Evolutionary conservation across 2,797 vertebrate species (phyloP).

Genomic region (Sandelia bainsii): DNA sequence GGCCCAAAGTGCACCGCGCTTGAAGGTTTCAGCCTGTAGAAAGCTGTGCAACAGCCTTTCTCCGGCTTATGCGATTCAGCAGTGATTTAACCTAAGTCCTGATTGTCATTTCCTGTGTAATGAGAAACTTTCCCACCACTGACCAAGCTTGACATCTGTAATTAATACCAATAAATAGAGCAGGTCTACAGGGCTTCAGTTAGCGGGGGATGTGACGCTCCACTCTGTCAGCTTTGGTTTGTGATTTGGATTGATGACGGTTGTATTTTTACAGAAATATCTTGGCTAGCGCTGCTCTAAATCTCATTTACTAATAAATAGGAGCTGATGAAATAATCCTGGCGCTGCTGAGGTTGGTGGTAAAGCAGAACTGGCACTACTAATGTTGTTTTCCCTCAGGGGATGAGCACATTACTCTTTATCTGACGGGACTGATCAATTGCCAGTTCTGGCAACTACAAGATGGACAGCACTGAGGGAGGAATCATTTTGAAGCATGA

Average conservation of each 20-base stretch:
- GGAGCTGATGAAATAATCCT: constrained; percentile 62
- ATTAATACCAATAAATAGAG: constrained; percentile 60
- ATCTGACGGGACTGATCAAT: constrained; percentile 66
- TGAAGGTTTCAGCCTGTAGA: not conserved
- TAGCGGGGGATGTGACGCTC: constrained; percentile 14
- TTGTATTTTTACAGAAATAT: constrained; percentile 43
- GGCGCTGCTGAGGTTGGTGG: constrained; percentile 24
- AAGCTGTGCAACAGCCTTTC: constrained; percentile 10
- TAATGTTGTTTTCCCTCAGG: constrained; percentile 53
- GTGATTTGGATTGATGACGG: constrained; percentile 59
- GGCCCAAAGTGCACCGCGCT: constrained; percentile 7
- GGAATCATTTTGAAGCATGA: constrained; percentile 49
- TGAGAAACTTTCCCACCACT: constrained; percentile 54
- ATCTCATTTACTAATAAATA: constrained; percentile 64
- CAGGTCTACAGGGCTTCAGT: constrained; percentile 24
- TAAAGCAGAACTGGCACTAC: constrained; percentile 64
- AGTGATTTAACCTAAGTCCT: constrained; percentile 48
- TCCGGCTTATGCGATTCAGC: constrained; percentile 33
- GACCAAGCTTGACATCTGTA: constrained; percentile 67
- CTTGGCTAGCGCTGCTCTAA: constrained; percentile 56
- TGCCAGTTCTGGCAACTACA: constrained; percentile 61
- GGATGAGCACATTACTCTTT: constrained; percentile 54
- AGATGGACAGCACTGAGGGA: constrained; percentile 49
- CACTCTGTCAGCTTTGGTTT: constrained; percentile 47
- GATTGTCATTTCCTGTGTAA: constrained; percentile 55